A percentile compares a stretch with the other conserved stretches of the same genome.
These are phyloP conservation scores for Thalassarche chlororhynchos DNA, from an alignment of 2,113 vertebrate species.

Conservation along the genomic window DNA sequence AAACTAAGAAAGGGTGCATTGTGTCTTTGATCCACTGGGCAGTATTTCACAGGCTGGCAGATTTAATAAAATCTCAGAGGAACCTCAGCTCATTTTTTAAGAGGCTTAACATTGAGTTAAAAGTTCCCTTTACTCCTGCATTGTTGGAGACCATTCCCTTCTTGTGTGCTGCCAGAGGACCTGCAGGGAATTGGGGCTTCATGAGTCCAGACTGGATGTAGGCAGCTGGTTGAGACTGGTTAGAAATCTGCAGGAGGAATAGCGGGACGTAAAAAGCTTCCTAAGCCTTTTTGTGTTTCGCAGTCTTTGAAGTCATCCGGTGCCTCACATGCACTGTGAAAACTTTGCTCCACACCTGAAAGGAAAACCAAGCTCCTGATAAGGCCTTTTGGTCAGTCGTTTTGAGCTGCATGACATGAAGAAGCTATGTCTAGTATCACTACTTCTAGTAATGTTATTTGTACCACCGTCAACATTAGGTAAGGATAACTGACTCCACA, in stretches of 20 bases:
- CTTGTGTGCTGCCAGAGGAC: slow-evolving; percentile 41
- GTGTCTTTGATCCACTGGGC: slow-evolving; percentile 55
- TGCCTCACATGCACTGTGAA: neutral
- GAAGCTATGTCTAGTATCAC: neutral
- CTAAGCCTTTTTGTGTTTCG: slow-evolving; percentile 48
- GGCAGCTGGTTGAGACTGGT: slow-evolving; percentile 35
- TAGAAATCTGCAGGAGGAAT: slow-evolving; percentile 33
- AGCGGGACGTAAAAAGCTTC: neutral
- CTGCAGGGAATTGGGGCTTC: slow-evolving; percentile 22
- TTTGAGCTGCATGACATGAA: neutral
- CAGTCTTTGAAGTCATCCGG: slow-evolving; percentile 23
- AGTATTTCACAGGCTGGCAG: slow-evolving; percentile 49
- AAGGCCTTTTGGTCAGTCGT: neutral
- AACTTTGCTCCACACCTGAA: slow-evolving; percentile 12
- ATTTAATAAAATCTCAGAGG: slow-evolving; percentile 62
- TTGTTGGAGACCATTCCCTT: slow-evolving; percentile 46
- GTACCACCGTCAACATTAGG: neutral
- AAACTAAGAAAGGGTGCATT: slow-evolving; percentile 63
- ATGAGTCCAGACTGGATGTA: slow-evolving; percentile 10
- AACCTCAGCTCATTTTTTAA: slow-evolving; percentile 59
- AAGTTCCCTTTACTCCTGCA: slow-evolving; percentile 42
- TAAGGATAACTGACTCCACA: neutral
- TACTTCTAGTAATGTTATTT: neutral
- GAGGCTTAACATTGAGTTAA: slow-evolving; percentile 56
- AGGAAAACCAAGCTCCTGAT: slow-evolving; percentile 2